phyloP scores from a whole-genome alignment of 2,797 vertebrate genomes.

The Euphonia xanthogaster region DNA sequence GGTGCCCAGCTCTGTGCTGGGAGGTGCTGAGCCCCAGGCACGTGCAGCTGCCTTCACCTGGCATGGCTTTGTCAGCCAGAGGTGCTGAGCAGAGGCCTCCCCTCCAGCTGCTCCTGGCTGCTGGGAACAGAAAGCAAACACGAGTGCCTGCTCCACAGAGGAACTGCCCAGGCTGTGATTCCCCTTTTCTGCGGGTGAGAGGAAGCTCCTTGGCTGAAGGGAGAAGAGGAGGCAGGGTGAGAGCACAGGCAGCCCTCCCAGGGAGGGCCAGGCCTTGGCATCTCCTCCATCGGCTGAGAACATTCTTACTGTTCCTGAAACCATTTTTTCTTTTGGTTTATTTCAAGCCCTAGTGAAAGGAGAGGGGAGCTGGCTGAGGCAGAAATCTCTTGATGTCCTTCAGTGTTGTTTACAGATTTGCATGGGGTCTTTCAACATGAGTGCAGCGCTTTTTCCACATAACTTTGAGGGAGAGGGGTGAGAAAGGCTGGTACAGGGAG shows the following conservation, averaged over 20 bases:
- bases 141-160: neutral
- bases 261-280: slow-evolving; percentile 1
- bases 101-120: neutral
- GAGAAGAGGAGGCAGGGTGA: neutral
- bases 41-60: neutral
- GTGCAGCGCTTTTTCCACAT: neutral
- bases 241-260: neutral
- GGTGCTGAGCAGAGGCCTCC: neutral
- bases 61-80: neutral
- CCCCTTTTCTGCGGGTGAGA: neutral
- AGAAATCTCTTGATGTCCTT: slow-evolving; percentile 38
- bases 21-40: neutral
- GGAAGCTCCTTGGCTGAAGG: slow-evolving; percentile 6
- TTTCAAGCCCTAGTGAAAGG: slow-evolving; percentile 26
- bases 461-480: neutral
- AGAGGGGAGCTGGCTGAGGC: slow-evolving; percentile 7
- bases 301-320: neutral
- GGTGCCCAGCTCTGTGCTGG: neutral
- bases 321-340: neutral
- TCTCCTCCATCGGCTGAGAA: neutral
- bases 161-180: neutral
- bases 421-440: slow-evolving; percentile 13
- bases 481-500: neutral
- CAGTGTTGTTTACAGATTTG: slow-evolving; percentile 67
- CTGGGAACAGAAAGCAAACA: neutral